Conservation (phyloP, 2,797 vertebrate species). For the Sebastes taczanowskii region DNA sequence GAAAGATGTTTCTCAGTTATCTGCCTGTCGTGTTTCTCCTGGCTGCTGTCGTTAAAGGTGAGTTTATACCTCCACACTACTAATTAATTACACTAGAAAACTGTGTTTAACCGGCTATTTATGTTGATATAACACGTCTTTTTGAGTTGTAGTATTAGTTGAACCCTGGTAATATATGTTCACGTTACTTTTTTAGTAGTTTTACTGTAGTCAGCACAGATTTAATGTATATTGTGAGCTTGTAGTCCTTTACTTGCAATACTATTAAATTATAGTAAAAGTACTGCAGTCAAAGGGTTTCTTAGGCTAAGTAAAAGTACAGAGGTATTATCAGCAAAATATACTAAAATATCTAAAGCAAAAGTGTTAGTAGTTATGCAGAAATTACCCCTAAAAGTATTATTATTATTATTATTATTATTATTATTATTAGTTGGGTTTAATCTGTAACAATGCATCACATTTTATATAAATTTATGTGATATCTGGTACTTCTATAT, state of each 20-base stretch:
- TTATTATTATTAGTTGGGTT: background rate
- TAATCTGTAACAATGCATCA: background rate
- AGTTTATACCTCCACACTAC: conserved; percentile 14
- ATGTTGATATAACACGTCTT: background rate
- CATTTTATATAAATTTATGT: background rate
- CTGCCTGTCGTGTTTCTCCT: conserved; percentile 40
- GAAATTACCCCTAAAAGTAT: background rate
- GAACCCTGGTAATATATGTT: background rate
- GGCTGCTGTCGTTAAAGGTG: conserved; percentile 40
- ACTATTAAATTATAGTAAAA: background rate
- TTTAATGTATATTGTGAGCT: background rate
- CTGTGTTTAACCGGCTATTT: background rate
- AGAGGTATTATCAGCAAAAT: background rate
- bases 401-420: background rate
- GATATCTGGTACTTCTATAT: background rate
- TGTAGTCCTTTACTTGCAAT: background rate
- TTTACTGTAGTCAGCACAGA: background rate
- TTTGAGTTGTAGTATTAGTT: background rate
- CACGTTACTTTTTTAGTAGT: background rate
- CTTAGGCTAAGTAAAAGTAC: background rate
- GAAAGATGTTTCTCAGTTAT: conserved; percentile 37
- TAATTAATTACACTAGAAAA: background rate
- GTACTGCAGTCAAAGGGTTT: background rate
- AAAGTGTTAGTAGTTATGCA: background rate
- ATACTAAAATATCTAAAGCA: background rate